These are phyloP conservation scores for Apostichopus parvimensis DNA, from an alignment of 35 echinoderm and acorn worm genomes.

Conservation along the genomic window DNA sequence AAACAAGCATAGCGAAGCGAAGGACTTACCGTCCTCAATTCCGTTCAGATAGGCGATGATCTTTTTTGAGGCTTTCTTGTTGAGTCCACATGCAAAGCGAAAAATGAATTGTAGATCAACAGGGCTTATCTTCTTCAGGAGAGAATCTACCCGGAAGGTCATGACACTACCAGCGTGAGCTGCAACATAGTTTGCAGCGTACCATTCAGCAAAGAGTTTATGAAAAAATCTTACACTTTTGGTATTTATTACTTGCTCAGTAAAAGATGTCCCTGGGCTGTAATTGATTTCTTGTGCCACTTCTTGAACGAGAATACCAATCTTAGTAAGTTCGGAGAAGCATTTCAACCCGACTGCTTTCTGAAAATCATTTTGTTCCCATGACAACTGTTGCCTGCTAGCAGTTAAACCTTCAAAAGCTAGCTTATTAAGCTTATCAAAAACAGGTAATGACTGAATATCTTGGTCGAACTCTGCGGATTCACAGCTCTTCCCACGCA, in stretches of 20 bases:
- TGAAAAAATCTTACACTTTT: neutral
- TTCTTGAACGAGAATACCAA: neutral
- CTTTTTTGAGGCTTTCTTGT: neutral
- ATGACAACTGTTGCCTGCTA: neutral
- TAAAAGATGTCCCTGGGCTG: neutral
- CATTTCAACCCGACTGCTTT: neutral
- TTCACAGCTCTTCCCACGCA: neutral
- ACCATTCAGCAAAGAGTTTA: neutral
- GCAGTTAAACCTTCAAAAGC: neutral
- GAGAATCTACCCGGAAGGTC: neutral
- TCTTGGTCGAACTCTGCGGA: neutral
- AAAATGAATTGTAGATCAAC: constrained; percentile 11
- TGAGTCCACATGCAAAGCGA: constrained; percentile 15
- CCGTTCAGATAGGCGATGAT: neutral
- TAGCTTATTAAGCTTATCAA: neutral
- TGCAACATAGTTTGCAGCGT: neutral
- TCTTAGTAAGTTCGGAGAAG: neutral
- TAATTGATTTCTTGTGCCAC: neutral
- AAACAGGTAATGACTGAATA: neutral
- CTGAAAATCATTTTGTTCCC: neutral
- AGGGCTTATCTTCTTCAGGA: constrained; percentile 10
- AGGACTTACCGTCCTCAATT: constrained; percentile 6
- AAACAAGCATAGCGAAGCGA: constrained; percentile 9
- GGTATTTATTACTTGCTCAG: neutral
- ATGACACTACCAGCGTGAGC: neutral